These are phyloP conservation scores for Bubalus kerabau DNA, from an alignment of 2,113 vertebrate species.

Conservation along the genomic window DNA sequence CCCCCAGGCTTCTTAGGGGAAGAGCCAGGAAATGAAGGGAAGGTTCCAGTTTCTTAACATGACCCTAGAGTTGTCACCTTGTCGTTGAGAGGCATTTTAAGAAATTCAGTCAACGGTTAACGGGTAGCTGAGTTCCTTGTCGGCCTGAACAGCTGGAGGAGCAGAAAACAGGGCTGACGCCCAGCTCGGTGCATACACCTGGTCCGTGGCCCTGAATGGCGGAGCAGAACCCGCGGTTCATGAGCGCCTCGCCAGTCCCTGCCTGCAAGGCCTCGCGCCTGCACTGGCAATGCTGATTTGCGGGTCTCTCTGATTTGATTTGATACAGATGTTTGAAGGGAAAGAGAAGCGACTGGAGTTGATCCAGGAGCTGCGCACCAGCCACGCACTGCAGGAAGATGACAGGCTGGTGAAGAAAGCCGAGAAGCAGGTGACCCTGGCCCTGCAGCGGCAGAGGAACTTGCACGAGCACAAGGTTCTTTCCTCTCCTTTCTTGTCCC, in stretches of 20 bases:
- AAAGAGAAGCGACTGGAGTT: constrained; percentile 87
- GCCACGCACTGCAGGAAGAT: constrained; percentile 84
- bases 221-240: not conserved
- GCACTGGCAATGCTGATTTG: not conserved
- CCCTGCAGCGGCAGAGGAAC: constrained; percentile 82
- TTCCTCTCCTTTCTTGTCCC: not conserved
- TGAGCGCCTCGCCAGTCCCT: not conserved
- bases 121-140: not conserved
- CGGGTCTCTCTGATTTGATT: not conserved
- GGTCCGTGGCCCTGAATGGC: not conserved
- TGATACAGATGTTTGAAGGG: constrained; percentile 89
- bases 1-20: not conserved
- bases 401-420: constrained; percentile 81
- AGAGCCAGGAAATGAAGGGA: not conserved
- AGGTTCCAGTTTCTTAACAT: not conserved
- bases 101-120: not conserved
- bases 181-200: not conserved
- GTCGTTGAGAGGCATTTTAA: not conserved
- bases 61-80: not conserved
- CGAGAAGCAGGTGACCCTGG: constrained; percentile 79
- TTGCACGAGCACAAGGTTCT: constrained; percentile 81
- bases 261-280: accelerated
- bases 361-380: constrained; percentile 88
- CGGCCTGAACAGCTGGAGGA: not conserved
- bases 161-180: not conserved